Conservation (phyloP, 2,113 vertebrate species). For the Malaclemys terrapin region DNA sequence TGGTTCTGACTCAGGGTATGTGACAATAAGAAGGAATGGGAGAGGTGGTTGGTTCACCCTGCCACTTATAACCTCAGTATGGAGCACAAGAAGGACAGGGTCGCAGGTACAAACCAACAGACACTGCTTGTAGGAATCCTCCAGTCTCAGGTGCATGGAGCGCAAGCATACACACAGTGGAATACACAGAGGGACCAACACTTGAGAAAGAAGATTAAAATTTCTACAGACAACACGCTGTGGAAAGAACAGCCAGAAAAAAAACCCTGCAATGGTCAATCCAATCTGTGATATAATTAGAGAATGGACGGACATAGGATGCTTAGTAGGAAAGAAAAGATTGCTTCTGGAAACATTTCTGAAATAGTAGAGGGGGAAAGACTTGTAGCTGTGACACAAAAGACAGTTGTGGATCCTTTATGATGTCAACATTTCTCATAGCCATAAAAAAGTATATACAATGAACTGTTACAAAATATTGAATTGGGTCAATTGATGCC, state of each 20-base stretch:
- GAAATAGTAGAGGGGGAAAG: neutral
- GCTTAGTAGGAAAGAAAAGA: neutral
- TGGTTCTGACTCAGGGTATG: too few relatives aligned
- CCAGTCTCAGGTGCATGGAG: too few relatives aligned
- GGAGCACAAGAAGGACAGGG: too few relatives aligned
- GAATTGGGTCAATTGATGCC: neutral
- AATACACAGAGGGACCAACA: too few relatives aligned
- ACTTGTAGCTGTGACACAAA: neutral
- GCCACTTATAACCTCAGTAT: too few relatives aligned
- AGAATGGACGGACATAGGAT: neutral
- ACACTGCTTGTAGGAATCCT: too few relatives aligned
- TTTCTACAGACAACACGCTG: neutral
- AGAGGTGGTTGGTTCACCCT: too few relatives aligned
- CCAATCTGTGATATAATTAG: neutral
- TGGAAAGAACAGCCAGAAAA: neutral
- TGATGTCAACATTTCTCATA: neutral
- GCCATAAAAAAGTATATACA: neutral
- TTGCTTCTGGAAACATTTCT: neutral
- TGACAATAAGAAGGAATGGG: too few relatives aligned
- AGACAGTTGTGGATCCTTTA: neutral
- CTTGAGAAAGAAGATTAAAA: neutral
- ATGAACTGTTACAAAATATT: neutral
- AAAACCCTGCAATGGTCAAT: neutral
- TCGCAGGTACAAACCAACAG: too few relatives aligned
- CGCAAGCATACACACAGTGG: too few relatives aligned